These are phyloP conservation scores for Typhlomys cinereus DNA, from an alignment of 2,113 vertebrate genomes.

Conservation along the genomic window DNA sequence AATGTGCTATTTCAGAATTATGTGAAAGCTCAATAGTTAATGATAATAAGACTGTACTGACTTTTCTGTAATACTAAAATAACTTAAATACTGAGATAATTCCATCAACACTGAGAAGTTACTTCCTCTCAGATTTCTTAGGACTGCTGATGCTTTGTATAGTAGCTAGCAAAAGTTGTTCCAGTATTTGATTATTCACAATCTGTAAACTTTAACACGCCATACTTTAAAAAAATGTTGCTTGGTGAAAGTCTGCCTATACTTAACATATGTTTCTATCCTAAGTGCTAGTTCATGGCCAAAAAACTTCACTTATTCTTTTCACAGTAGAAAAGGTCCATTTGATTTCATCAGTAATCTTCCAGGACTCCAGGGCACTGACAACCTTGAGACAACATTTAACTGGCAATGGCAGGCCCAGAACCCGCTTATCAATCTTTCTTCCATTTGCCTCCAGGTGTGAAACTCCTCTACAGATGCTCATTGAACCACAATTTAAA, in stretches of 20 bases:
- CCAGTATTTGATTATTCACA: neutral
- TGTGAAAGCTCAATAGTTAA: neutral
- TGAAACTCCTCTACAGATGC: neutral
- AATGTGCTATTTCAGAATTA: neutral
- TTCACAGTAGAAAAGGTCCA: neutral
- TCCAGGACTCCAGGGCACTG: neutral
- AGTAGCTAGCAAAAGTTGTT: neutral
- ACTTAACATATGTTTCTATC: neutral
- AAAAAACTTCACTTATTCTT: neutral
- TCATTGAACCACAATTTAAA: neutral
- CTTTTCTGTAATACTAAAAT: neutral
- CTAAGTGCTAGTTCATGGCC: neutral
- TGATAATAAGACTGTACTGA: neutral
- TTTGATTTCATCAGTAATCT: neutral
- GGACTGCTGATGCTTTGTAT: neutral
- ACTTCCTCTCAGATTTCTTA: neutral
- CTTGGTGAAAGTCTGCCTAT: neutral
- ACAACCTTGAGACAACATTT: conserved; percentile 21
- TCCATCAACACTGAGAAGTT: neutral
- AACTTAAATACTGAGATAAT: conserved; percentile 1
- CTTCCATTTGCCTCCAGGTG: neutral
- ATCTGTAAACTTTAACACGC: neutral
- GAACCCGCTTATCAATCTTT: neutral
- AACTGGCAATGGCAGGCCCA: neutral
- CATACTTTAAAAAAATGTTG: neutral